phyloP scores from a whole-genome alignment of 2,797 vertebrate genomes.

The Channa striata region DNA sequence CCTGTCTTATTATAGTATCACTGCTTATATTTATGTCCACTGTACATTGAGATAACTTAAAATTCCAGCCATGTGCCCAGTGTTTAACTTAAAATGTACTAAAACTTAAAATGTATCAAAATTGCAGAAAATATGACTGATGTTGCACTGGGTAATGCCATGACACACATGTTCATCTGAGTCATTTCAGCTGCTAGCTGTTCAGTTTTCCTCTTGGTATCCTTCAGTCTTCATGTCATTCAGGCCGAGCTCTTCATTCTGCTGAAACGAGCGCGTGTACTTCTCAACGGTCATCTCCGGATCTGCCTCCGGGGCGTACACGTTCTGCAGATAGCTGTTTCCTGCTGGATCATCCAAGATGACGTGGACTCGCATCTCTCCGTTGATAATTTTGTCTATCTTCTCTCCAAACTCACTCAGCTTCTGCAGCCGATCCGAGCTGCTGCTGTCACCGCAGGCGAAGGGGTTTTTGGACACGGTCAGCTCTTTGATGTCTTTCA shows the following conservation, averaged over 20 bases:
- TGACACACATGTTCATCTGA: neutral
- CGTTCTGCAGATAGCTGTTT: conserved; percentile 98
- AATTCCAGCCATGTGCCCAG: conserved; percentile 19
- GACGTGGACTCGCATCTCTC: conserved; percentile 82
- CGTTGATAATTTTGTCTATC: conserved; percentile 86
- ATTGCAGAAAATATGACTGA: conserved; percentile 24
- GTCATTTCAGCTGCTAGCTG: conserved; percentile 7
- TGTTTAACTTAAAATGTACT: conserved; percentile 45
- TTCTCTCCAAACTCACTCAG: conserved; percentile 87
- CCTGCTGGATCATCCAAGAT: conserved; percentile 93
- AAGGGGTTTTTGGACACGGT: conserved; percentile 93
- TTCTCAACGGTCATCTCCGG: conserved; percentile 89
- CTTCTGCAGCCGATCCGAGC: conserved; percentile 73
- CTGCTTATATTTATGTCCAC: neutral
- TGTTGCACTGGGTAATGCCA: conserved; percentile 3
- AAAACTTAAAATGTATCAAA: conserved; percentile 16
- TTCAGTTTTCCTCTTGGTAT: conserved; percentile 75
- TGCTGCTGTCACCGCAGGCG: conserved; percentile 89
- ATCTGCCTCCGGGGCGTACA: conserved; percentile 93
- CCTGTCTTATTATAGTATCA: conserved; percentile 4
- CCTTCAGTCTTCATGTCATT: conserved; percentile 96
- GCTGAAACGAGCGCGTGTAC: conserved; percentile 89
- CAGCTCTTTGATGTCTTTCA: conserved; percentile 91
- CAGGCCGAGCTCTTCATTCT: conserved; percentile 96
- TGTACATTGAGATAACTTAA: conserved; percentile 45